Base-by-base conservation (phyloP, 1,140 invertebrate genomes). In the Ladona fulva region DNA sequence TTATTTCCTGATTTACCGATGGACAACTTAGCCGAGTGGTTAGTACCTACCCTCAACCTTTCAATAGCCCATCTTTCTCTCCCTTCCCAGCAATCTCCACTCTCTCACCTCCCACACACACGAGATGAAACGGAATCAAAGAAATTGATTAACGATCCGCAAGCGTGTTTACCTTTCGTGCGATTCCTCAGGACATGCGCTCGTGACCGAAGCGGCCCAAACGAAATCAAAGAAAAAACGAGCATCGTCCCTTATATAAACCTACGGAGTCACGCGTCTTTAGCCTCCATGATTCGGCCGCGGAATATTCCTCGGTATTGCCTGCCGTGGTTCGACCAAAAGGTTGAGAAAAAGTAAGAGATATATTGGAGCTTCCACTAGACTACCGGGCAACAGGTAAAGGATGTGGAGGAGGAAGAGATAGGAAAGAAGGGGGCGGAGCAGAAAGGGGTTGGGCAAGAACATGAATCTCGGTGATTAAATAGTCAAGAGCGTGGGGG, bases 381-480 rank as follows among this genome's bases (percentile, higher is more conserved):
- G 29, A 37, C 29, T 37, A 37, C 29, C 29, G 29, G 14, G 52
- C 52, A 66, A 66, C 52, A 66, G 52, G 52, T 66, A 66, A 16
- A 66, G 52, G 52, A 37, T 37, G 29, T 8, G 29, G 3, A 5
- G 52, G 52, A 66, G 44, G 44, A 11, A 19, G 10, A 19, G 44
- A 10, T 10, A 52, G 10, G 44, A 11, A 19, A 19, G 44, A 10
- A 10, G 52, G 52, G 52, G 52, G 52, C 14, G n/a, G 52, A 12
- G 52, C 16, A 12, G 52, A 66, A 66, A 12, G 52, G 52, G 52
- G 52, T 19, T 66, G 52, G 52, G 52, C 52, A 66, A 12, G 52
- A 66, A 66, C 52, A 66, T 66, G 52, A 66, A 66, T 66, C 52
- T 66, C n/a, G 52, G n/a, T 66, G 52, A 66, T 66, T 66, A 66